phyloP scores from a whole-genome alignment of 64 coral and sea anemone genomes.

The Catalaphyllia jardinei region DNA sequence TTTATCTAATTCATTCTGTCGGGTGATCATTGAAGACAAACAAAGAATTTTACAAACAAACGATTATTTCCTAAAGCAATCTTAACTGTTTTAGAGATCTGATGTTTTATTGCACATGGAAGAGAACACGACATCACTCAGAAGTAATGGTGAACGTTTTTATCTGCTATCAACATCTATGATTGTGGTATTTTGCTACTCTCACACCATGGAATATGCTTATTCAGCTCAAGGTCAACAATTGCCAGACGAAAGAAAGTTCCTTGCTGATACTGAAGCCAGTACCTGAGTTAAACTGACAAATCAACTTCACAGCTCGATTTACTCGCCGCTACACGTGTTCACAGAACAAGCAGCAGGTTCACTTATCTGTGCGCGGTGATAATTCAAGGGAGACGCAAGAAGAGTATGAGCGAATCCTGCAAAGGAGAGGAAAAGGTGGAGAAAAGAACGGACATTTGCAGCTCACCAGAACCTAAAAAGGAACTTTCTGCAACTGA shows the following conservation, averaged over 20 bases:
- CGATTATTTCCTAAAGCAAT: not conserved
- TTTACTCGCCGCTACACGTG: not conserved
- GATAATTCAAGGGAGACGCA: no score
- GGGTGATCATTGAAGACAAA: slow-evolving; percentile 17
- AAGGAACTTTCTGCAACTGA: slow-evolving; percentile 11
- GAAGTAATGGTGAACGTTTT: not conserved
- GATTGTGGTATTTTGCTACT: not conserved
- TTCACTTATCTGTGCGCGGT: not conserved
- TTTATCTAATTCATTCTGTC: slow-evolving; percentile 14
- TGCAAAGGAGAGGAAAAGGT: not conserved
- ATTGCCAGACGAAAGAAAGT: not conserved
- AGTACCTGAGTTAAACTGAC: not conserved
- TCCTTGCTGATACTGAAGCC: not conserved
- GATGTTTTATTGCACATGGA: not conserved
- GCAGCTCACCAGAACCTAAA: not conserved
- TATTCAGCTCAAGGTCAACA: not conserved
- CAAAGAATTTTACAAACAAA: slow-evolving; percentile 16
- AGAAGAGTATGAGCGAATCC: not conserved
- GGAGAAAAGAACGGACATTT: not conserved
- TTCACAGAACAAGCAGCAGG: not conserved
- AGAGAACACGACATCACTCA: not conserved
- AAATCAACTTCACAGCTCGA: not conserved
- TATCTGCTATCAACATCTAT: not conserved
- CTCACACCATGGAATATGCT: not conserved
- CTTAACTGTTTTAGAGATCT: not conserved